Evolutionary conservation across 2,888 invertebrate species (phyloP).

Genomic region (Lordiphosa fenestrarum): DNA sequence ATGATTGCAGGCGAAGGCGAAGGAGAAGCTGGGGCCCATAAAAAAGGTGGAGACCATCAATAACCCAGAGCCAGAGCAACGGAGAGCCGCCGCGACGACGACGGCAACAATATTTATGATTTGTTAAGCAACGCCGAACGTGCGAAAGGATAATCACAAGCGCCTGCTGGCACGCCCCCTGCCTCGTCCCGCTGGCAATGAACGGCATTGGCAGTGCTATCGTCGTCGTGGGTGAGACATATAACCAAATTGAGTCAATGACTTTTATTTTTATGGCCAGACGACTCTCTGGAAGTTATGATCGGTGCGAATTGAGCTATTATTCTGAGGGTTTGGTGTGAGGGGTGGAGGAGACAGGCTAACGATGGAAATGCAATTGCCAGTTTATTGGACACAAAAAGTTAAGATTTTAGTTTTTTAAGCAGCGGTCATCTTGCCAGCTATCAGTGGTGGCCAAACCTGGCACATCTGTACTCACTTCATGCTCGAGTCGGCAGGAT

Average conservation of each 20-base stretch:
- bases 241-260: slow-evolving; percentile 74
- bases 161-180: slow-evolving; percentile 68
- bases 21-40: slow-evolving; percentile 36
- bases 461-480: too few relatives aligned
- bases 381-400: too few relatives aligned
- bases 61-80: slow-evolving; percentile 55
- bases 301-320: too few relatives aligned
- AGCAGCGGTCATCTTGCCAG: too few relatives aligned
- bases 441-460: too few relatives aligned
- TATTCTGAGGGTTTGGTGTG: too few relatives aligned
- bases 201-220: slow-evolving; percentile 7
- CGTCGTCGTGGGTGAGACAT: slow-evolving; percentile 51
- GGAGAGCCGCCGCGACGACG: slow-evolving; percentile 39
- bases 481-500: too few relatives aligned
- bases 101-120: slow-evolving; percentile 65
- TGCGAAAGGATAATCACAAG: slow-evolving; percentile 78
- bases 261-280: slow-evolving; percentile 73
- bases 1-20: slow-evolving; percentile 60
- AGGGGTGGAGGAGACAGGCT: too few relatives aligned
- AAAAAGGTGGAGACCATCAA: slow-evolving; percentile 70
- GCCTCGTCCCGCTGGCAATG: slow-evolving; percentile 12
- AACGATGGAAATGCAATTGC: too few relatives aligned
- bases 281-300: slow-evolving; percentile 1
- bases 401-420: too few relatives aligned
- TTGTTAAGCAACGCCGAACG: slow-evolving; percentile 77